phyloP scores from a whole-genome alignment of 1,140 invertebrate species.

The Centruroides vittatus region DNA sequence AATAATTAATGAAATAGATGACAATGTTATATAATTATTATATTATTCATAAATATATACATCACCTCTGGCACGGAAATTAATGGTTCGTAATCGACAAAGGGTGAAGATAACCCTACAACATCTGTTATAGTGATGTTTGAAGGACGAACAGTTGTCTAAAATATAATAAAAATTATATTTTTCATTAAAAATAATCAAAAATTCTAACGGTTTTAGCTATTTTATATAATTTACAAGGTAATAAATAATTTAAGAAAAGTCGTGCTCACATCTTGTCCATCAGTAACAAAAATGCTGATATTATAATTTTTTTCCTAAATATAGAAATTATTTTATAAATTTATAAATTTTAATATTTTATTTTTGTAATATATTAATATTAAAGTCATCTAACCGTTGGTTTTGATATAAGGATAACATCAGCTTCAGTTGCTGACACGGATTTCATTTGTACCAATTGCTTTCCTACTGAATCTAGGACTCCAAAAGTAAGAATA shows the following conservation, averaged over 20 bases:
- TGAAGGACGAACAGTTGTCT: conserved; percentile 19
- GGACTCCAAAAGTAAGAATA: conserved; percentile 12
- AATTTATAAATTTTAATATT: background rate
- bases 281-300: conserved; percentile 20
- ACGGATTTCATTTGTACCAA: conserved; percentile 17
- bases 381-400: conserved; percentile 9
- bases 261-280: conserved; percentile 9
- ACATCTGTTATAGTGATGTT: conserved; percentile 17
- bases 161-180: conserved; percentile 1
- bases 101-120: conserved; percentile 12
- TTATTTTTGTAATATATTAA: too few species aligned
- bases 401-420: conserved; percentile 16
- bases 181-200: too few species aligned
- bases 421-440: conserved; percentile 17
- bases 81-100: conserved; percentile 14
- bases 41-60: background rate
- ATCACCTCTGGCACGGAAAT: conserved; percentile 20
- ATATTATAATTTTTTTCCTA: conserved; percentile 20
- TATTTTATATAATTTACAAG: background rate
- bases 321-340: background rate
- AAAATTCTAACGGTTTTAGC: background rate
- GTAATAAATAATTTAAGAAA: background rate
- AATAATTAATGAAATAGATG: too few species aligned
- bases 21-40: too few species aligned
- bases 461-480: conserved; percentile 12